Evolutionary conservation across 1,140 invertebrate species (phyloP).

Genomic region (Dolichoris vasculosae): DNA sequence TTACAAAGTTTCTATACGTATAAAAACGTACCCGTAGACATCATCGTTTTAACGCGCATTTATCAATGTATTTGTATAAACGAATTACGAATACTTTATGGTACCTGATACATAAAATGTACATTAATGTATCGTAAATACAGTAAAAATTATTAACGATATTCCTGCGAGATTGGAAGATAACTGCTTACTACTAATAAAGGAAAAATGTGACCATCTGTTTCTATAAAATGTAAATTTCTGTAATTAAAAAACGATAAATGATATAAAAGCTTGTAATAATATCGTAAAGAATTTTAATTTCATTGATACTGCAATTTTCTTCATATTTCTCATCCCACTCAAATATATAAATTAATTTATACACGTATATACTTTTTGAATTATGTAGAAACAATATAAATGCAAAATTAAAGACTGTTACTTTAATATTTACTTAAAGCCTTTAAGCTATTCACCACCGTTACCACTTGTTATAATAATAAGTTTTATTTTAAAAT

Average conservation of each 20-base stretch:
- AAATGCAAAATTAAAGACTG: not conserved
- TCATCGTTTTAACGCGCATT: not conserved
- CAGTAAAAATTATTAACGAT: not conserved
- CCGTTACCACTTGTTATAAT: not conserved
- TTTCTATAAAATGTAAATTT: not conserved
- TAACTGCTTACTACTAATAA: conserved; percentile 6
- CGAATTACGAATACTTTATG: not conserved
- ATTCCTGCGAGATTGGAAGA: not conserved
- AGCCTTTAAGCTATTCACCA: not conserved
- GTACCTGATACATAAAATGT: not conserved
- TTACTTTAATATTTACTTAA: not conserved
- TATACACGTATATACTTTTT: not conserved
- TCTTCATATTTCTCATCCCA: not conserved
- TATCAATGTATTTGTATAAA: not conserved
- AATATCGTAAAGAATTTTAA: not conserved
- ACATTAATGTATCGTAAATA: not conserved
- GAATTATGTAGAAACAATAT: not conserved
- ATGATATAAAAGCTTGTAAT: not conserved
- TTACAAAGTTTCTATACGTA: not conserved
- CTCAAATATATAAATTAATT: not conserved
- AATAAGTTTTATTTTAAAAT: not conserved
- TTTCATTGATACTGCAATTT: not conserved
- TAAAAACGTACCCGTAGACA: not conserved
- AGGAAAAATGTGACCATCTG: conserved; percentile 4
- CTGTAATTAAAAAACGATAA: not conserved